phyloP scores from a whole-genome alignment of 2,888 invertebrate species.

The Sminthurides aquaticus region DNA sequence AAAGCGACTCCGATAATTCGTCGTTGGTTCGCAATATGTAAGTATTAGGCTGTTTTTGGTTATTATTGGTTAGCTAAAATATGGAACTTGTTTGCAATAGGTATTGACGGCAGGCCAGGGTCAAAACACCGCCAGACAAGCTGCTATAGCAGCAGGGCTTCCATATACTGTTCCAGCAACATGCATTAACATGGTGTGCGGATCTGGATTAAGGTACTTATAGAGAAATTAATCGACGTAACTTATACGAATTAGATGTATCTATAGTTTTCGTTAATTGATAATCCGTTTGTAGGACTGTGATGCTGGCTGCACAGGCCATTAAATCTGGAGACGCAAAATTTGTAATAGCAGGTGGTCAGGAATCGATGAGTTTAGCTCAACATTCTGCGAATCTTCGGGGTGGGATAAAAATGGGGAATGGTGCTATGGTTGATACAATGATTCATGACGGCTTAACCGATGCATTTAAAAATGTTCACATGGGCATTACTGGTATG shows the following conservation, averaged over 20 bases:
- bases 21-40: too few species aligned
- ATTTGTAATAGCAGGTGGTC: constrained; percentile 69
- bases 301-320: constrained; percentile 61
- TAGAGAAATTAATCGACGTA: not conserved
- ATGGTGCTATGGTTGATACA: constrained; percentile 57
- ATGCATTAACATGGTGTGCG: constrained; percentile 70
- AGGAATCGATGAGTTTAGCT: constrained; percentile 72
- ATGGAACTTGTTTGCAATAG: constrained; percentile 47
- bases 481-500: constrained; percentile 65
- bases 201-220: constrained; percentile 67
- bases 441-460: constrained; percentile 64
- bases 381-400: constrained; percentile 62
- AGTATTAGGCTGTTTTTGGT: too few species aligned
- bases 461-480: constrained; percentile 64
- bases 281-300: constrained; percentile 50
- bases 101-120: constrained; percentile 63
- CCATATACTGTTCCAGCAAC: constrained; percentile 63
- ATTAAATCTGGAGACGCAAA: constrained; percentile 60
- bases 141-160: constrained; percentile 63
- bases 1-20: too few species aligned
- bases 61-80: too few species aligned
- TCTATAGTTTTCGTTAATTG: not conserved
- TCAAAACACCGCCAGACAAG: constrained; percentile 75
- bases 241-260: not conserved
- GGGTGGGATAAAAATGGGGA: constrained; percentile 60